phyloP scores from a whole-genome alignment of 2,888 invertebrate genomes.

The Melinopterus prodromus region DNA sequence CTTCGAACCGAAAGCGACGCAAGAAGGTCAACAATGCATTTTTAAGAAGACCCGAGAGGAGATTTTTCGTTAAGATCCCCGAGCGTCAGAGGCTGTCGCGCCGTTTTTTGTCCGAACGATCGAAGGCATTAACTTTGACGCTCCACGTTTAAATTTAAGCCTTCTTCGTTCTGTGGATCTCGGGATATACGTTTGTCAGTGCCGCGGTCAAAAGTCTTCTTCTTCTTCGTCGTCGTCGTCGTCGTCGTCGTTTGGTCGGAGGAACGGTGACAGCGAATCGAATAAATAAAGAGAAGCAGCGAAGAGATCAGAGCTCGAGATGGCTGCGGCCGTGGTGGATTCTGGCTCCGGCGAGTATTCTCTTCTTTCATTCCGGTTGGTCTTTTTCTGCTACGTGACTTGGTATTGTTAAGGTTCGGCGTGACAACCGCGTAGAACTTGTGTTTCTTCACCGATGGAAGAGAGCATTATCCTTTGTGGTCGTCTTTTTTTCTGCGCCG shows the following conservation, averaged over 20 bases:
- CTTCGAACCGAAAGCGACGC: too few species aligned
- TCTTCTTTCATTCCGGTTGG: not conserved
- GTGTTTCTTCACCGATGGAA: not conserved
- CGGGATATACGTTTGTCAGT: too few species aligned
- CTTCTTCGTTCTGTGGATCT: not conserved
- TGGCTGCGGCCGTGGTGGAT: not conserved
- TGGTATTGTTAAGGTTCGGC: not conserved
- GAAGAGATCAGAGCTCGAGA: not conserved
- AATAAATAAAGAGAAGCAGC: not conserved
- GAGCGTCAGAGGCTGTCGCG: slow-evolving; percentile 4
- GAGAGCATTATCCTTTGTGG: not conserved
- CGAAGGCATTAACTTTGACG: not conserved
- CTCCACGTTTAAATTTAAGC: not conserved
- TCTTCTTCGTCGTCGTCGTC: too few species aligned
- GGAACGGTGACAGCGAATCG: not conserved
- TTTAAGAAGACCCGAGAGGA: not conserved
- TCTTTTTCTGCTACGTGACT: not conserved
- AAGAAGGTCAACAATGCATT: not conserved
- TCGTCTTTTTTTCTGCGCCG: not conserved
- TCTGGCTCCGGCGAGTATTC: not conserved
- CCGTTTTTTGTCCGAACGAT: not conserved
- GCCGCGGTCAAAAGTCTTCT: too few species aligned
- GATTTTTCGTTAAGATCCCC: not conserved
- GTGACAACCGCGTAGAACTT: not conserved
- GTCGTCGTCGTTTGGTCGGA: not conserved